A percentile compares a stretch with the other conserved stretches of the same genome.
Conservation (phyloP, 2,797 vertebrate genomes). For the Danio albolineatus region DNA sequence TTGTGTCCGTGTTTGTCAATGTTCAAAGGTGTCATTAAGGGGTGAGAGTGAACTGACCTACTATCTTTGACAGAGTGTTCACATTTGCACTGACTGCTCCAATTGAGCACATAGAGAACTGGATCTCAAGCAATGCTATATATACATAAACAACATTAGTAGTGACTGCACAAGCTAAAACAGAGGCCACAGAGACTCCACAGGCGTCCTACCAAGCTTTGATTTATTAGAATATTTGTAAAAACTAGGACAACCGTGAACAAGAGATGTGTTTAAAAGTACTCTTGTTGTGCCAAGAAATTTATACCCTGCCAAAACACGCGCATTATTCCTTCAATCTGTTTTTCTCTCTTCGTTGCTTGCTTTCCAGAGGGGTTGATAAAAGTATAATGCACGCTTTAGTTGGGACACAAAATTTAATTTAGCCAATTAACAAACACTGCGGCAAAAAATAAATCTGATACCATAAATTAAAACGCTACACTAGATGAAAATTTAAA, state of each 20-base stretch:
- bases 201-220: slow-evolving; percentile 24
- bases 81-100: slow-evolving; percentile 13
- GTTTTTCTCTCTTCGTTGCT: background rate
- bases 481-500: slow-evolving; percentile 33
- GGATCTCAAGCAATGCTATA: too few relatives aligned
- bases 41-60: slow-evolving; percentile 3
- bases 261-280: slow-evolving; percentile 42
- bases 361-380: slow-evolving; percentile 1
- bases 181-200: background rate
- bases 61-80: background rate
- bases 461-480: slow-evolving; percentile 52
- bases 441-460: slow-evolving; percentile 38
- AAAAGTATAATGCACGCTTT: slow-evolving; percentile 38
- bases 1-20: slow-evolving; percentile 17
- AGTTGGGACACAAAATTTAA: slow-evolving; percentile 53
- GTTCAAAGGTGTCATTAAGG: slow-evolving; percentile 13
- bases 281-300: slow-evolving; percentile 43
- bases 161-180: background rate
- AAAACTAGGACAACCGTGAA: slow-evolving; percentile 44
- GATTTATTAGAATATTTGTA: slow-evolving; percentile 44
- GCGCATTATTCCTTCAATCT: slow-evolving; percentile 32
- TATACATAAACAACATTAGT: background rate
- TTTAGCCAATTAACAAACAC: slow-evolving; percentile 58
- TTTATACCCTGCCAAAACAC: slow-evolving; percentile 23
- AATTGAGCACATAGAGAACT: background rate